Evolutionary conservation across 2,113 vertebrate species (phyloP).

Genomic region (Galbula dea): DNA sequence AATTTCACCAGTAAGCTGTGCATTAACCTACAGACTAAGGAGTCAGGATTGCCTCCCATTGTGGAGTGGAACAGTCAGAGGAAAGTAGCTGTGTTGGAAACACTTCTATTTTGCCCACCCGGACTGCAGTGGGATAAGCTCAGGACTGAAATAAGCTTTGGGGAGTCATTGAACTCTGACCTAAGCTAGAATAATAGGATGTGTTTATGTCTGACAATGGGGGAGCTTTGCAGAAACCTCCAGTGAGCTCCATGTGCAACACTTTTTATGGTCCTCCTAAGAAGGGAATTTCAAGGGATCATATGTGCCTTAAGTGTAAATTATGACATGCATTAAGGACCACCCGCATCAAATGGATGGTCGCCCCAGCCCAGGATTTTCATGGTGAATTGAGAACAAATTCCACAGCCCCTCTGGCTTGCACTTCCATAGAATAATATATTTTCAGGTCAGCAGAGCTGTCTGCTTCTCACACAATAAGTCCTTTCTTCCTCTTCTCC

Average conservation of each 20-base stretch:
- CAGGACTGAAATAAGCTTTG: constrained; percentile 45
- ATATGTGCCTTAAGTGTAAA: constrained; percentile 50
- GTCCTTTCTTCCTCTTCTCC: constrained; percentile 25
- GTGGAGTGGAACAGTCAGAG: fast-evolving
- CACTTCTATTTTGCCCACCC: constrained; percentile 23
- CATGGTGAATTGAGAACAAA: constrained; percentile 61
- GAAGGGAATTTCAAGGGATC: constrained; percentile 56
- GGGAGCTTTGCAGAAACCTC: constrained; percentile 50
- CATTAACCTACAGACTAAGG: neutral
- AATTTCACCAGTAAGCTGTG: neutral
- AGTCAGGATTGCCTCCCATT: neutral
- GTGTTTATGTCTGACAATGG: constrained; percentile 57
- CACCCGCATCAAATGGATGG: constrained; percentile 49
- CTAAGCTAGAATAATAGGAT: constrained; percentile 56
- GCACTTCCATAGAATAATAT: constrained; percentile 29
- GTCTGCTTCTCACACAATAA: constrained; percentile 51
- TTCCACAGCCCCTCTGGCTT: constrained; percentile 28
- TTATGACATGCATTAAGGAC: constrained; percentile 61
- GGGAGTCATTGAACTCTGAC: constrained; percentile 60
- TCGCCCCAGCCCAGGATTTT: constrained; percentile 18
- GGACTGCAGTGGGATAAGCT: constrained; percentile 25
- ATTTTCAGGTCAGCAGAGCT: constrained; percentile 51
- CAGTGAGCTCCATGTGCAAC: constrained; percentile 32
- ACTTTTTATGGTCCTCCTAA: constrained; percentile 53
- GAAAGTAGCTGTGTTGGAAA: neutral